Percentiles rank a stretch among this genome's conserved stretches.
Evolutionary conservation across 2,797 vertebrate species (phyloP).

Genomic region (Alauda arvensis): DNA sequence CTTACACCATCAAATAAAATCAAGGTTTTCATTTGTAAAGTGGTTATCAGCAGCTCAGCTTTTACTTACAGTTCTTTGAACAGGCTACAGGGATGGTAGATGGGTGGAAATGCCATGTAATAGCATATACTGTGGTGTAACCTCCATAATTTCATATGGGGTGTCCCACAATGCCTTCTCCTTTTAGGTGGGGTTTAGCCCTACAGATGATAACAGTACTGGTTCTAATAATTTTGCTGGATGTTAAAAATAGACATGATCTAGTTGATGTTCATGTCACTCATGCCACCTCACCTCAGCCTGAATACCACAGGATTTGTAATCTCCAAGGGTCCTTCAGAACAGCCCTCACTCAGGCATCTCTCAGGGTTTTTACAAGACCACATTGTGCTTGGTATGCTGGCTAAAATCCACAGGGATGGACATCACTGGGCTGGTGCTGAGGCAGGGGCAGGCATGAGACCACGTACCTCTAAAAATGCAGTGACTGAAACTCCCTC

Average conservation of each 20-base stretch:
- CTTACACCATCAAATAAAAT: conserved; percentile 14
- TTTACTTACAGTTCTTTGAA: conserved; percentile 2
- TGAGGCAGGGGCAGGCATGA: not conserved
- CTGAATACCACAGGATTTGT: not conserved
- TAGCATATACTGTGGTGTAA: not conserved
- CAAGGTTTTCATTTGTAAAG: conserved; percentile 17
- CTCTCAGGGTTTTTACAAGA: not conserved
- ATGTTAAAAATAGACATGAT: not conserved
- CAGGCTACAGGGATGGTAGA: not conserved
- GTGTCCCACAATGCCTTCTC: not conserved
- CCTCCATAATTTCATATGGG: not conserved
- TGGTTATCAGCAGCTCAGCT: not conserved
- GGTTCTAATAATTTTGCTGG: not conserved
- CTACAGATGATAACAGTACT: not conserved
- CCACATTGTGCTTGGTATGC: not conserved
- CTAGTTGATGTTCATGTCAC: not conserved
- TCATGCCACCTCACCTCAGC: not conserved
- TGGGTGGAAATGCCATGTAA: not conserved
- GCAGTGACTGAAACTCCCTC: not conserved
- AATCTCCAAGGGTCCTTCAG: not conserved
- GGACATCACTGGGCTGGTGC: not conserved
- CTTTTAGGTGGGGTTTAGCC: not conserved
- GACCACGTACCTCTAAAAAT: not conserved
- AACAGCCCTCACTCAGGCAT: not conserved
- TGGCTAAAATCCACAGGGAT: not conserved